Percentiles rank a stretch among this genome's conserved stretches.
phyloP scores from a whole-genome alignment of 1,140 invertebrate species.

The Drosophila busckii region DNA sequence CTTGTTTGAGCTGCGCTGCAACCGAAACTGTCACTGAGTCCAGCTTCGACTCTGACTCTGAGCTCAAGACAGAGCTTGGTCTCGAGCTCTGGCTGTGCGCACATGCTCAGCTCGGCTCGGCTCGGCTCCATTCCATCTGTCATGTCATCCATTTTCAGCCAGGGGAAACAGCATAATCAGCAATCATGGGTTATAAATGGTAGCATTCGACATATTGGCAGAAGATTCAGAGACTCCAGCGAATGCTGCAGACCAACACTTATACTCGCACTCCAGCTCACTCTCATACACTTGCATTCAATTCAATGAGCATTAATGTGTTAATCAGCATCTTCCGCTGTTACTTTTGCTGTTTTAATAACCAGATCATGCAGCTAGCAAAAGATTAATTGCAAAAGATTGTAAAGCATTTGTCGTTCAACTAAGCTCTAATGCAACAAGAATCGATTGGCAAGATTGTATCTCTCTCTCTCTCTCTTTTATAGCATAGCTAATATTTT shows the following conservation, averaged over 20 bases:
- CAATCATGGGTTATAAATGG: conserved; percentile 77
- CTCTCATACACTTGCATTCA: conserved; percentile 33
- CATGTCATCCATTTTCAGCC: conserved; percentile 77
- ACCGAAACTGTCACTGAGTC: conserved; percentile 67
- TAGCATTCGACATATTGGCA: conserved; percentile 78
- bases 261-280: conserved; percentile 4
- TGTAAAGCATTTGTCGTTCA: conserved; percentile 48
- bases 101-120: no score
- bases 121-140: conserved; percentile 71
- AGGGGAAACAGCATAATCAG: conserved; percentile 77
- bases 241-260: no score
- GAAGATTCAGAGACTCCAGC: no score
- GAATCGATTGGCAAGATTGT: conserved; percentile 25
- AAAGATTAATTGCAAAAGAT: conserved; percentile 56
- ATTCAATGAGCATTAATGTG: conserved; percentile 64
- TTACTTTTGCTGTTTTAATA: no score
- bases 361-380: conserved; percentile 40
- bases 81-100: conserved; percentile 42
- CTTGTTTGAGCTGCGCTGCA: conserved; percentile 61
- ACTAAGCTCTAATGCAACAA: conserved; percentile 33
- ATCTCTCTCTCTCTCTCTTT: no score
- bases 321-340: conserved; percentile 77
- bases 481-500: no score
- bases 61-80: not conserved
- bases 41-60: not conserved